Base-by-base conservation (phyloP, 2,888 invertebrate genomes). In the Luperina nickerlii region DNA sequence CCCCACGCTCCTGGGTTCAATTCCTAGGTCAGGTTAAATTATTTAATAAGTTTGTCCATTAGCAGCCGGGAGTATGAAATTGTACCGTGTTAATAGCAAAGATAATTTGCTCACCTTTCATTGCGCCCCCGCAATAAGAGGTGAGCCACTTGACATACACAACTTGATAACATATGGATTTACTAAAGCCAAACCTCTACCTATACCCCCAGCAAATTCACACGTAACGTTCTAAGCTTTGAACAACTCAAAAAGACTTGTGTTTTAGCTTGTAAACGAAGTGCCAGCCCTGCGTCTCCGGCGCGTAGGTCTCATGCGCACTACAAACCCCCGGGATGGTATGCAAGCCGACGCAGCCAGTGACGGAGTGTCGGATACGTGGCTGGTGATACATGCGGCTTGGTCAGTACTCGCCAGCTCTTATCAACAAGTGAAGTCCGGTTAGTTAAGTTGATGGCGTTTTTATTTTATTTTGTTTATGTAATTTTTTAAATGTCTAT, bases 261-360 rank as follows among this genome's bases (percentile, higher is more conserved):
- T 18, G 5, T n/a, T n/a, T n/a, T 45, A 68, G 67, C 18, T 38
- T 38, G n/a, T 42, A 18, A 42, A 2, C n/a, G 18, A 13, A 27
- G 20, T 27, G n/a, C 8, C 38, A 77, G 45, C 81, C 81, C 66
- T 81, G 15, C 2, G n/a, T 0, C 0, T 8, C 8, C 54, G 24
- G 42, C 32, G 27, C 83, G 70, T 82, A 62, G 70, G 8, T 15
- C 62, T 9, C 45, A 11, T 51, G 54, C 51, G 63, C 62, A 38
- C 42, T 62, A 51, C 69, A 54, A 70, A 70, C 20, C 45, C 15
- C 13, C 27, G 24, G 45, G 45, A 67, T 38, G 48, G 60, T 20
- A 20, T 45, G 62, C 78, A 18, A 67, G 18, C 76, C 57, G 20
- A 75, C 15, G 65, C 32, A n/a, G 15, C 6, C 13, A 38, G 51